Evolutionary conservation across 2,797 vertebrate genomes (phyloP), one percentile per base, ranked within the genome.

Genomic region (Hipposideros larvatus): DNA sequence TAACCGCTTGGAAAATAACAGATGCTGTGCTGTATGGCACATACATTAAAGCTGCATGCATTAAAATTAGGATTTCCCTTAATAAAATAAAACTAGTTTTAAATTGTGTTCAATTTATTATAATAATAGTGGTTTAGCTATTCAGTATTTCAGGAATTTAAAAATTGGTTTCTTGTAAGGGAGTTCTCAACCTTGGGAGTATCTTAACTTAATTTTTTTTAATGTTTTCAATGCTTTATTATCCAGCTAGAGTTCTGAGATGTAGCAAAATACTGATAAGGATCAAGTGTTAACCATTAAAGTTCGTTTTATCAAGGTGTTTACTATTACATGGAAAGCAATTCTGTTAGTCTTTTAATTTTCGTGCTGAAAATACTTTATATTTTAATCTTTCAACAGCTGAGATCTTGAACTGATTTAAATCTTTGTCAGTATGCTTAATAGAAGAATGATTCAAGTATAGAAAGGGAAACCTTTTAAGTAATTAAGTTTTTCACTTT

Each of bases 371-470:
- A 95, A 96, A 83, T 85, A 48, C 51, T 86, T 79, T 94, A 26
- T 94, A 31, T 88, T 96, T 94, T 92, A 75, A 87, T 75, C 57
- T 95, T 96, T 83, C n/a, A 90, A 16, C 15, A 90, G 28, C 82
- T 84, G 77, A 94, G 75, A 73, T 92, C 87, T 93, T 95, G 51
- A 93, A 71, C 46, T 91, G n/a, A 86, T 90, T 92, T 87, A 95
- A 91, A 65, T 28, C 18, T 96, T 96, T 96, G 68, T 93, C 65
- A 26, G 19, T 87, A 53, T 88, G 46, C 53, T 79, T 95, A 92
- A 86, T 89, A 87, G 89, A 91, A 94, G 53, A 91, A 61, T 95
- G 51, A 51, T 89, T 95, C 53, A 95, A 63, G 22, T 87, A 28
- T 70, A 22, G 59, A 88, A 78, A 26, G 55, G 34, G 63, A 73